Conservation (phyloP, 2,888 invertebrate genomes). For the Amblyjoppa proteus region DNA sequence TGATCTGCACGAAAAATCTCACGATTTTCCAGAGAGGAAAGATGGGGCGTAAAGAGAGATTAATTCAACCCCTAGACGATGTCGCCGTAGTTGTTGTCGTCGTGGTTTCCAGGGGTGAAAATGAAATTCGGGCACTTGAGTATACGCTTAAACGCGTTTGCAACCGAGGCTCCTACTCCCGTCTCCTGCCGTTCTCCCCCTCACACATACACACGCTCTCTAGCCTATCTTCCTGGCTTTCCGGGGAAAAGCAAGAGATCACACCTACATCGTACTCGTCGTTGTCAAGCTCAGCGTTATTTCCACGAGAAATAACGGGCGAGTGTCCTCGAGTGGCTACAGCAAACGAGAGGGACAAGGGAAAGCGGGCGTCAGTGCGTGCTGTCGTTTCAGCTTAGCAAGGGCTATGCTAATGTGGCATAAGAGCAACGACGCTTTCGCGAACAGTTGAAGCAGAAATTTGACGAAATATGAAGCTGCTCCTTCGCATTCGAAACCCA, state of each 20-base stretch:
- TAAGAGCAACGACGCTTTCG: slow-evolving; percentile 39
- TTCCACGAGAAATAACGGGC: slow-evolving; percentile 67
- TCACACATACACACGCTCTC: not conserved
- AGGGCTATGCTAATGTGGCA: slow-evolving; percentile 72
- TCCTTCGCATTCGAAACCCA: not conserved
- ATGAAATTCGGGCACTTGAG: slow-evolving; percentile 42
- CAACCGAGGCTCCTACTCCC: not conserved
- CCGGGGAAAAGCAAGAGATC: slow-evolving; percentile 17
- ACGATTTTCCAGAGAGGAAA: not conserved
- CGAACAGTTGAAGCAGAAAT: slow-evolving; percentile 4
- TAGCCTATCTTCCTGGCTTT: not conserved
- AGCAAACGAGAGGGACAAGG: slow-evolving; percentile 30
- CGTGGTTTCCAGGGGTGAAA: slow-evolving; percentile 27
- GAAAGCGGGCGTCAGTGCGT: slow-evolving; percentile 55
- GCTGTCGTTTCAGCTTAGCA: slow-evolving; percentile 68
- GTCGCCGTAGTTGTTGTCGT: not conserved
- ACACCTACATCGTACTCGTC: slow-evolving; percentile 10
- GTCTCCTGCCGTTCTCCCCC: not conserved
- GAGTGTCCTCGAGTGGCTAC: slow-evolving; percentile 62
- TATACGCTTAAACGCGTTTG: slow-evolving; percentile 31
- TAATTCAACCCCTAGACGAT: not conserved
- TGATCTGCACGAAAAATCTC: no score
- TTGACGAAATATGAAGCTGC: slow-evolving; percentile 29
- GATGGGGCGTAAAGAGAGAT: not conserved
- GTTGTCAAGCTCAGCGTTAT: slow-evolving; percentile 73